These are phyloP conservation scores for Hystrix brachyura DNA, from an alignment of 2,113 vertebrate species.

Conservation along the genomic window DNA sequence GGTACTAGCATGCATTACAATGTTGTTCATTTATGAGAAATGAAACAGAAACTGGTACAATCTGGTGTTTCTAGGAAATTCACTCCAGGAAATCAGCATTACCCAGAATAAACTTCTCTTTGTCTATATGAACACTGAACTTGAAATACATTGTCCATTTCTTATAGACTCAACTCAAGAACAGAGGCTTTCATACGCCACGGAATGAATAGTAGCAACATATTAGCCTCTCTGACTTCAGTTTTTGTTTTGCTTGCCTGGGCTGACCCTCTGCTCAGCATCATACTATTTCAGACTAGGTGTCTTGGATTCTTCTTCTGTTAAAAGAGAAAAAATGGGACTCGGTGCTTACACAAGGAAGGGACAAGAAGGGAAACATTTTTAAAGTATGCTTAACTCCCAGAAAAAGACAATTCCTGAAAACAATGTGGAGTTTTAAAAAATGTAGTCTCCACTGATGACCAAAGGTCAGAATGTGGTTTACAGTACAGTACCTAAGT, in stretches of 20 bases:
- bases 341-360: neutral
- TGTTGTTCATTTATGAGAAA: conserved; percentile 70
- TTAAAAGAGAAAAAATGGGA: neutral
- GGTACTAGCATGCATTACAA: conserved; percentile 33
- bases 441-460: neutral
- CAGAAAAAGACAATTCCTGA: neutral
- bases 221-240: neutral
- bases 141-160: conserved; percentile 52
- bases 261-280: neutral
- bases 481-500: neutral
- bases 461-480: neutral
- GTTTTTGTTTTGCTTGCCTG: neutral
- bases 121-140: conserved; percentile 56
- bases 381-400: neutral
- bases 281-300: neutral
- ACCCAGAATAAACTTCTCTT: conserved; percentile 44
- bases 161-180: neutral
- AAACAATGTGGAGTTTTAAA: neutral
- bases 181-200: neutral
- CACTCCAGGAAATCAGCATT: conserved; percentile 46
- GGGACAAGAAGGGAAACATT: neutral
- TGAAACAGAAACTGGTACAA: conserved; percentile 70
- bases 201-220: neutral
- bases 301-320: neutral
- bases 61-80: conserved; percentile 76